Base-by-base conservation (phyloP, 2,888 invertebrate species). In the Heliconius cydno region DNA sequence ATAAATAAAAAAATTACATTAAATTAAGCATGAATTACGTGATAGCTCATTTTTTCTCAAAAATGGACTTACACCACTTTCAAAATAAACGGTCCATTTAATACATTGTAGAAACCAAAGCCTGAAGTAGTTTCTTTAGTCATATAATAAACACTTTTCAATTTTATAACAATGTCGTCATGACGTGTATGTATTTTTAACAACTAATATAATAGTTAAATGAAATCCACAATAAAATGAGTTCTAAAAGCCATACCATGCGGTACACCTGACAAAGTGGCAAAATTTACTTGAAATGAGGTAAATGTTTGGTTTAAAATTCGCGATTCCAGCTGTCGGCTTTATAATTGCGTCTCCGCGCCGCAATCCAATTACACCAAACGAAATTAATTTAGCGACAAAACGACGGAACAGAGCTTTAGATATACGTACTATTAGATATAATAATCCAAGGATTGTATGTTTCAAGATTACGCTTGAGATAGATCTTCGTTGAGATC, bases 301-400 rank as follows among this genome's bases (percentile, higher is more conserved):
- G 76, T 67, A 72, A 76, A 76, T 77, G 79, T 79, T 76, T 15
- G 79, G 70, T 80, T 82, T 70, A 80, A 81, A 81, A 79, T 79
- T 79, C 75, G 41, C 81, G 77, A 74, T 77, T 80, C 77, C 76
- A 77, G 67, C 65, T 74, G 70, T 65, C 84, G 81, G 83, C 84
- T 86, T 86, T 75, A 75, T 75, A 86, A 85, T 85, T 85, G 85
- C 86, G 87, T 86, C 86, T 82, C 84, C 84, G 78, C 84, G 81
- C 85, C 85, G 84, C 85, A 83, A 86, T 85, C 85, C 86, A 87
- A 88, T 88, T 87, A 89, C 82, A 82, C 80, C 76, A 79, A 82
- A 84, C 82, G 83, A 85, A 87, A 88, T 87, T 88, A 88, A 89
- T 89, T 86, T 86, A 81, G 85, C 82, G 86, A 87, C 84, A 85